phyloP scores from a whole-genome alignment of 1,140 invertebrate species.

The Rhagoletis pomonella region DNA sequence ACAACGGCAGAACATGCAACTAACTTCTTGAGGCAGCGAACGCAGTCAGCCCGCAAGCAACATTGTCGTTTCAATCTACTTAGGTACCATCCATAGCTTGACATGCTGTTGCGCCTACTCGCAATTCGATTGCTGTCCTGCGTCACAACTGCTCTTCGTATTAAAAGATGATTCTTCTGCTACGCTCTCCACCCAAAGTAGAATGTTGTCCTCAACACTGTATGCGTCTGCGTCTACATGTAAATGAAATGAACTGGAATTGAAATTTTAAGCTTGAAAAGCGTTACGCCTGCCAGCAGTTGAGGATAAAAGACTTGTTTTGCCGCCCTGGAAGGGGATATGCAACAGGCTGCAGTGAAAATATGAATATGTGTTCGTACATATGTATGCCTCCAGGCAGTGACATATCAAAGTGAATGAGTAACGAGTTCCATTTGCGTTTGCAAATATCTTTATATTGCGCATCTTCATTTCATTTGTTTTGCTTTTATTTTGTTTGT shows the following conservation, averaged over 20 bases:
- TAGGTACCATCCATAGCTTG: background rate
- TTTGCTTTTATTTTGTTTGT: background rate
- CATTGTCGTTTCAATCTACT: constrained; percentile 27
- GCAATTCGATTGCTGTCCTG: background rate
- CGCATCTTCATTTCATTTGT: constrained; percentile 23
- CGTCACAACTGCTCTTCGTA: background rate
- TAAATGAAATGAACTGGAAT: constrained; percentile 26
- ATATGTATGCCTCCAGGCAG: background rate
- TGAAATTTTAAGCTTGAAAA: constrained; percentile 51
- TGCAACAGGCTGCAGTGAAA: background rate
- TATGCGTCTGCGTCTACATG: background rate
- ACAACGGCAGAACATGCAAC: background rate
- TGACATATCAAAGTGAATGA: constrained; percentile 38
- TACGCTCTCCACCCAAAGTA: background rate
- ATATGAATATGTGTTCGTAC: background rate
- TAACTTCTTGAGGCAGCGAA: background rate
- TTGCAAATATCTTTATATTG: background rate
- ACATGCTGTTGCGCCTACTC: constrained; percentile 43
- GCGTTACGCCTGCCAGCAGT: constrained; percentile 7
- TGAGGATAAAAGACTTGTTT: constrained; percentile 52
- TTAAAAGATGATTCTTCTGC: background rate
- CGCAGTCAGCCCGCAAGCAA: background rate
- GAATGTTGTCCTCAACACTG: background rate
- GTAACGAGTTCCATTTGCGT: constrained; percentile 41
- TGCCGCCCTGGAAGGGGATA: background rate